phyloP scores from a whole-genome alignment of 1,140 invertebrate genomes.

The Sycophila sp. region DNA sequence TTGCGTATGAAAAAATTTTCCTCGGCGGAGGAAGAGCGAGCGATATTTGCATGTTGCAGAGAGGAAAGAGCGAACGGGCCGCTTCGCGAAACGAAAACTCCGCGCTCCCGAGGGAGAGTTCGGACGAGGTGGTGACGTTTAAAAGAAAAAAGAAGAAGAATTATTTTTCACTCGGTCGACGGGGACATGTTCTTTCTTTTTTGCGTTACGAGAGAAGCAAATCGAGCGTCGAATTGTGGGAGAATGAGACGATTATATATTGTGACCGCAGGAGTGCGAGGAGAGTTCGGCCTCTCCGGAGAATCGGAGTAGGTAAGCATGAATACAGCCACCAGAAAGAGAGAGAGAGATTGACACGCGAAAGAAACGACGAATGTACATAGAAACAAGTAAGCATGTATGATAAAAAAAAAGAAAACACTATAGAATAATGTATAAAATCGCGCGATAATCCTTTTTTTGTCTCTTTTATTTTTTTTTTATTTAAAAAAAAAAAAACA shows the following conservation, averaged over 20 bases:
- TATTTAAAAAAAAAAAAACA: too few species aligned
- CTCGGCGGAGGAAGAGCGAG: neutral
- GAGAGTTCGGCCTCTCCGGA: too few species aligned
- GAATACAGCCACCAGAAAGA: too few species aligned
- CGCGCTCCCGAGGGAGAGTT: too few species aligned
- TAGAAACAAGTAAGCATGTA: slow-evolving; percentile 11
- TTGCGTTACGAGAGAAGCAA: neutral
- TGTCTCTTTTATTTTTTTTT: slow-evolving; percentile 3
- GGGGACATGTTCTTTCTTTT: neutral
- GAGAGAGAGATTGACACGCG: too few species aligned
- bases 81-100: neutral
- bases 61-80: too few species aligned
- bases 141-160: neutral
- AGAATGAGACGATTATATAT: neutral
- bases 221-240: neutral
- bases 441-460: neutral
- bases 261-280: neutral
- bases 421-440: slow-evolving; percentile 24
- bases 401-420: neutral
- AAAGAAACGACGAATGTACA: neutral
- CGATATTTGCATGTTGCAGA: slow-evolving; percentile 18
- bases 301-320: neutral
- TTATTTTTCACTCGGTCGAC: neutral
- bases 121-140: neutral
- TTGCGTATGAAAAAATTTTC: neutral